Evolutionary conservation across 2,888 invertebrate genomes (phyloP).

Genomic region (Eristalis tenax): DNA sequence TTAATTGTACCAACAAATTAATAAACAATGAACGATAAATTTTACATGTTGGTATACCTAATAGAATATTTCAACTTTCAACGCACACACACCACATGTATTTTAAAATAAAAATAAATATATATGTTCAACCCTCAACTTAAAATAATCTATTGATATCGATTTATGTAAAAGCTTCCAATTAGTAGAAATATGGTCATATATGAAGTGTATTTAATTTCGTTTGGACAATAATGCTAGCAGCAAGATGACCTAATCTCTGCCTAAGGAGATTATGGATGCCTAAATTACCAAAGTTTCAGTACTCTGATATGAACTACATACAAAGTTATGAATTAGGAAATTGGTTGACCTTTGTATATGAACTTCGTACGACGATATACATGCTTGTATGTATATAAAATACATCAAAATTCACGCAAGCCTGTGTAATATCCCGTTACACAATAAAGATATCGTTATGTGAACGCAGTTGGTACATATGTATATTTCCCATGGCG

Average conservation of each 20-base stretch:
- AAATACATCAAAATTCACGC: neutral
- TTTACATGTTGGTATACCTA: no score
- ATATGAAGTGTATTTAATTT: no score
- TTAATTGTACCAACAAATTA: no score
- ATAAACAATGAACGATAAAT: no score
- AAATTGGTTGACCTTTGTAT: neutral
- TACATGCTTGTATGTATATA: neutral
- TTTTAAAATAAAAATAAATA: no score
- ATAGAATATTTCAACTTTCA: no score
- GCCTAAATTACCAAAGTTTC: neutral
- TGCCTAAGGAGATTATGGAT: slow-evolving; percentile 24
- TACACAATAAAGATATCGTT: neutral
- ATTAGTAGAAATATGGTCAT: no score
- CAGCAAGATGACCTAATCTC: slow-evolving; percentile 34
- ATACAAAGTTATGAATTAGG: neutral
- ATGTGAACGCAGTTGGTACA: neutral
- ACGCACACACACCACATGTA: no score
- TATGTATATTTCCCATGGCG: neutral
- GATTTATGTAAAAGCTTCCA: no score
- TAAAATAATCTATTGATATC: no score
- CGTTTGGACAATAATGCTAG: neutral
- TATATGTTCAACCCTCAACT: no score
- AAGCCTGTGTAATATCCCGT: neutral
- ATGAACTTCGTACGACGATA: neutral
- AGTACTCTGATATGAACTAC: neutral